Evolutionary conservation across 2,113 vertebrate species (phyloP).

Genomic region (Parus major): DNA sequence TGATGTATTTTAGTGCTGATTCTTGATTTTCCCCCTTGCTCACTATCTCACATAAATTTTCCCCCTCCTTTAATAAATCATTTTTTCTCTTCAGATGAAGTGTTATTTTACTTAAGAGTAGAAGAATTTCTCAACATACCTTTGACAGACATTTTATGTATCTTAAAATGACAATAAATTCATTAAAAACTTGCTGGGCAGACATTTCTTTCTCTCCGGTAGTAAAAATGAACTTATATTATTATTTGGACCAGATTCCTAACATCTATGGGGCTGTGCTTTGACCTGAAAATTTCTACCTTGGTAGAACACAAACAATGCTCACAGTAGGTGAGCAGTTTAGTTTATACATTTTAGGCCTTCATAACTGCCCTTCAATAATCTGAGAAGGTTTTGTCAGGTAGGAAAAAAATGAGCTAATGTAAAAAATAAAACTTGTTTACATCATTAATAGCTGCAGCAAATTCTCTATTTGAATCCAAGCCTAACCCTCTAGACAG

Average conservation of each 20-base stretch:
- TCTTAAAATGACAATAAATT: neutral
- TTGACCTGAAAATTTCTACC: neutral
- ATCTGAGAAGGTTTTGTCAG: neutral
- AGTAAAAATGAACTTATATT: neutral
- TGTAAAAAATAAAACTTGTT: neutral
- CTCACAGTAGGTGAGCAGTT: neutral
- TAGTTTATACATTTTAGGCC: neutral
- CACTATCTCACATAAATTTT: neutral
- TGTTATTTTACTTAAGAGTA: neutral
- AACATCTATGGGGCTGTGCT: neutral
- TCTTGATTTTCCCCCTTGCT: neutral
- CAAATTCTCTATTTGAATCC: neutral
- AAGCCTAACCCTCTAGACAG: neutral
- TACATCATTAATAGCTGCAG: neutral
- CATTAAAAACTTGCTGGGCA: neutral
- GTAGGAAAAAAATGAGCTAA: neutral
- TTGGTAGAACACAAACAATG: neutral
- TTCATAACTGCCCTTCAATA: neutral
- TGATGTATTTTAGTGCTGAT: neutral
- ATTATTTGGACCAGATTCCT: neutral
- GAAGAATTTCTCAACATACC: neutral
- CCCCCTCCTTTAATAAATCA: neutral
- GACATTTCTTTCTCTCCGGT: neutral
- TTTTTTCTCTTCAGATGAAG: neutral
- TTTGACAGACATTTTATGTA: neutral